phyloP scores from a whole-genome alignment of 2,113 vertebrate genomes.

The Oreotragus oreotragus region DNA sequence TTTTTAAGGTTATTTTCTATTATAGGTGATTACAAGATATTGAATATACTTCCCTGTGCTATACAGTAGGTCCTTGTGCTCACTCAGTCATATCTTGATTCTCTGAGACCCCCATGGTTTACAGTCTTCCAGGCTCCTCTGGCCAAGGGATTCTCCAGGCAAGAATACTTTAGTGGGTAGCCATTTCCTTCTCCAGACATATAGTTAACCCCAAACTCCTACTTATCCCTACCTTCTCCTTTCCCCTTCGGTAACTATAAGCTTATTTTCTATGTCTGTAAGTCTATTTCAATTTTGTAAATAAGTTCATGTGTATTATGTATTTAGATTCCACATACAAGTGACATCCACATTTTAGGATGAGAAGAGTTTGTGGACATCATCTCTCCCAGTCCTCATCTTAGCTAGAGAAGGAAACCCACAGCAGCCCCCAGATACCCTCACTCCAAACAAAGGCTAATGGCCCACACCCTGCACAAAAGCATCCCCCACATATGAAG shows the following conservation, averaged over 20 bases:
- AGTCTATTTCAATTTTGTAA: background rate
- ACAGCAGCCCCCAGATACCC: background rate
- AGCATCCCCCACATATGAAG: background rate
- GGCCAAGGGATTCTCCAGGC: background rate
- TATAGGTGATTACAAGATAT: background rate
- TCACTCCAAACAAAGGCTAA: background rate
- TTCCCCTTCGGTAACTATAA: background rate
- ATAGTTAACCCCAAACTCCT: background rate
- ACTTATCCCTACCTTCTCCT: background rate
- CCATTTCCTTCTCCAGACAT: background rate
- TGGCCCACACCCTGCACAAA: no score
- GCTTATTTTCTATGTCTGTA: background rate
- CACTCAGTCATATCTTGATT: background rate
- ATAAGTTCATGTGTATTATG: background rate
- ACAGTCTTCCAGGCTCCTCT: background rate
- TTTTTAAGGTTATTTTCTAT: background rate
- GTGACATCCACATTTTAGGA: background rate
- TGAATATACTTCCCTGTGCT: background rate
- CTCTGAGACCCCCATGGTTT: background rate
- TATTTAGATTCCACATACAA: background rate
- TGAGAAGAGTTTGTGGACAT: background rate
- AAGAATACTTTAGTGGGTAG: background rate
- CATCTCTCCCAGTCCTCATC: background rate
- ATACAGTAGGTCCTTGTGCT: background rate
- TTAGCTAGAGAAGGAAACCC: background rate